Evolutionary conservation across 1,140 invertebrate genomes (phyloP).

Genomic region (Tenebrio molitor): DNA sequence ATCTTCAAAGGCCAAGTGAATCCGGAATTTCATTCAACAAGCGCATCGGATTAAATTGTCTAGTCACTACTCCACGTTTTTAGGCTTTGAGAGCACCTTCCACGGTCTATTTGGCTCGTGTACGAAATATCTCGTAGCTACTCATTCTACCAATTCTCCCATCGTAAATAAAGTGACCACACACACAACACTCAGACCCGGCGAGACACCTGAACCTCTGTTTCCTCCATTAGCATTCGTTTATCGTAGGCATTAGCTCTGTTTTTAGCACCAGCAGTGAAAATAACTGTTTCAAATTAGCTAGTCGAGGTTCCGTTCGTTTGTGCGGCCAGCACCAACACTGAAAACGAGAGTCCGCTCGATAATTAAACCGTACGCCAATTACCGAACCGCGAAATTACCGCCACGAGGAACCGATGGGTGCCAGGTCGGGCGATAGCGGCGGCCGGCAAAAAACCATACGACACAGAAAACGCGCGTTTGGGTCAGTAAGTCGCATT

Average conservation of each 20-base stretch:
- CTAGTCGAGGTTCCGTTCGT: conserved; percentile 26
- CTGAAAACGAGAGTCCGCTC: conserved; percentile 42
- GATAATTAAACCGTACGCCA: conserved; percentile 13
- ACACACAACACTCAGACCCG: too few relatives aligned
- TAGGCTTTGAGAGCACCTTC: conserved; percentile 20
- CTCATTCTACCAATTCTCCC: not conserved
- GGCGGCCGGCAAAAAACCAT: not conserved
- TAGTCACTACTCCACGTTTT: conserved; percentile 8
- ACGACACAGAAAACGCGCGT: not conserved
- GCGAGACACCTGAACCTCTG: too few relatives aligned
- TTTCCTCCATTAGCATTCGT: not conserved
- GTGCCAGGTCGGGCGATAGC: not conserved
- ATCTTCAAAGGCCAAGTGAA: conserved; percentile 10
- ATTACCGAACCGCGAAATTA: not conserved
- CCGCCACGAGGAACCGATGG: not conserved
- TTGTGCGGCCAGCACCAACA: conserved; percentile 1
- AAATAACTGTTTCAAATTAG: conserved; percentile 38
- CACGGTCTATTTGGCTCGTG: conserved; percentile 1
- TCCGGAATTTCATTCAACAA: conserved; percentile 15
- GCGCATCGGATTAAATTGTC: conserved; percentile 5
- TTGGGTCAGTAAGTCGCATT: conserved; percentile 27
- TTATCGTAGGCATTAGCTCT: too few relatives aligned
- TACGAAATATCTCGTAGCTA: not conserved
- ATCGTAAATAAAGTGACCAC: not conserved
- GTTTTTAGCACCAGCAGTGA: conserved; percentile 22